Evolutionary conservation across 2,797 vertebrate genomes (phyloP).

Genomic region (Galago senegalensis): DNA sequence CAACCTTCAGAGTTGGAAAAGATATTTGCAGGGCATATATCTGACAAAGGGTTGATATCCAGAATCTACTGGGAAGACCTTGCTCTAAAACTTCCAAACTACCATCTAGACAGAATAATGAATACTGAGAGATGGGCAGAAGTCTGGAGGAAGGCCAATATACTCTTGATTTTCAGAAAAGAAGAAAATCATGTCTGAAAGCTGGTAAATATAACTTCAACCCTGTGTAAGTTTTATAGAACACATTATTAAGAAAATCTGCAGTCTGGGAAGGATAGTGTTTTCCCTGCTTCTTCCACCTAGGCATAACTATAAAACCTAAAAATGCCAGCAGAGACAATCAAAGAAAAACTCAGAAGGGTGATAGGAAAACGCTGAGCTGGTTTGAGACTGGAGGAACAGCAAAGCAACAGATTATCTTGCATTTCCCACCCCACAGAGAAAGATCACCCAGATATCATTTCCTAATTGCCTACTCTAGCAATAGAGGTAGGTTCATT

Average conservation of each 20-base stretch:
- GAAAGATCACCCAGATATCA: not conserved
- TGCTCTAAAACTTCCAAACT: constrained; percentile 71
- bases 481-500: constrained; percentile 37
- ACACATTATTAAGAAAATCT: constrained; percentile 50
- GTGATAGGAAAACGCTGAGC: constrained; percentile 7
- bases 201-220: constrained; percentile 58
- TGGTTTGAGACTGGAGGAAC: not conserved
- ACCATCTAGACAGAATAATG: constrained; percentile 69
- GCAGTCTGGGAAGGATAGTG: not conserved
- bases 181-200: constrained; percentile 46
- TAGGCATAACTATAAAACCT: constrained; percentile 52
- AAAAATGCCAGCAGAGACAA: constrained; percentile 7
- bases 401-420: not conserved
- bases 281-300: not conserved
- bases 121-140: constrained; percentile 57
- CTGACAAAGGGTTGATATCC: no score
- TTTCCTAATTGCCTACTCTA: not conserved
- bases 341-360: not conserved
- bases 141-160: constrained; percentile 44
- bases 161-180: constrained; percentile 44
- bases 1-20: no score
- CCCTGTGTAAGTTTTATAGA: constrained; percentile 48
- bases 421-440: not conserved
- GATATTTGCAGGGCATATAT: no score
- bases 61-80: constrained; percentile 54